Evolutionary conservation across 2,797 vertebrate genomes (phyloP), one percentile per base, ranked within the genome.

Genomic region (Lates japonicus): DNA sequence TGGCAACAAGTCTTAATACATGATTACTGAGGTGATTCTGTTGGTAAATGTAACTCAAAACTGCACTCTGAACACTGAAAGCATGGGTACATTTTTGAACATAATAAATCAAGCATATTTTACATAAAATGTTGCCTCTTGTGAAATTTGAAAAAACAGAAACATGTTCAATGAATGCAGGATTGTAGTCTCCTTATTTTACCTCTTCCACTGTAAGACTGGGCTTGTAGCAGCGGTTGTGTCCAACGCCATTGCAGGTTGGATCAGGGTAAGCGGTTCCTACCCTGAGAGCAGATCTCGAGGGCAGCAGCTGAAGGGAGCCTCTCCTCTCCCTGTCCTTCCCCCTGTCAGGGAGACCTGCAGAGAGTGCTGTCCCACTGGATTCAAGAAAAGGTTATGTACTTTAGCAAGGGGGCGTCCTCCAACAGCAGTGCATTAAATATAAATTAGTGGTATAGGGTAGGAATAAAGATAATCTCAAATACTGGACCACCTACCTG

Each of bases 141-240:
- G 14, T 51, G 3, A 5, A 9, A 73, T 39, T 5, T 42, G 3
- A 6, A 75, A 59, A 62, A 31, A 11, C 3, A 5, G 14, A 41
- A 22, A 0, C 31, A 19, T 22, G 4, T 54, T 35, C 2, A 41
- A 57, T 39, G 6, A 3, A 48, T 39, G 25, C 1, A 16, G 10
- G 13, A 25, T 22, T 37, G 37, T 7, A 35, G 41, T 33, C 4
- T 33, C 4, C 29, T 5, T 11, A 39, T 11, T 55, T 85, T 60
- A 96, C 96, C 95, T 96, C 94, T 86, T 96, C 95, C 33, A 96
- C 96, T 0, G 96, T 90, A 7, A 96, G 94, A 88, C 88, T 95
- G 73, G 93, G 89, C 72, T 93, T 96, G 78, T 92, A 91, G 58
- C 83, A 88, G 74, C 94, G 95, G 64, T 37, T 90, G 60, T 93